Evolutionary conservation across 2,113 vertebrate genomes (phyloP).

Genomic region (Motacilla tschutschensis): DNA sequence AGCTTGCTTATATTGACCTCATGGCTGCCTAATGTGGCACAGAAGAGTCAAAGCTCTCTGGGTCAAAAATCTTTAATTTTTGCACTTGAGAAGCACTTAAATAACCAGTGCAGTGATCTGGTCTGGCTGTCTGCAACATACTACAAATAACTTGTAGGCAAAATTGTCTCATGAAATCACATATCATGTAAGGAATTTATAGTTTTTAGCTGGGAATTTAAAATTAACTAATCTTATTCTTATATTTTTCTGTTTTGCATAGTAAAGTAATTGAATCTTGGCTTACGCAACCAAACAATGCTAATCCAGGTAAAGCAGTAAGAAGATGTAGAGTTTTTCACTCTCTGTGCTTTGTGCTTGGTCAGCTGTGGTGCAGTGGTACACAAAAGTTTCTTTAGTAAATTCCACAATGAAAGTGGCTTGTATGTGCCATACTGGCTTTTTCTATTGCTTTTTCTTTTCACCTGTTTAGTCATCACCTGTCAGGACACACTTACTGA

Average conservation of each 20-base stretch:
- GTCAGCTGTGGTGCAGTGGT: background rate
- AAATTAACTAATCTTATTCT: background rate
- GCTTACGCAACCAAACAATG: background rate
- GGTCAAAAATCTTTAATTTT: background rate
- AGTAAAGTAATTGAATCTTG: background rate
- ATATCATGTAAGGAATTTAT: background rate
- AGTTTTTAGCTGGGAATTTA: background rate
- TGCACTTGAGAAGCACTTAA: background rate
- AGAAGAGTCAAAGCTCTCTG: background rate
- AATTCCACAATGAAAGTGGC: background rate
- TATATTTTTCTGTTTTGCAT: background rate
- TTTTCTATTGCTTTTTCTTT: background rate
- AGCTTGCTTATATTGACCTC: background rate
- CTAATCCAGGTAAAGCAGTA: background rate
- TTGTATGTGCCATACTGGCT: no score
- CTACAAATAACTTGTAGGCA: background rate
- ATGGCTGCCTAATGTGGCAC: background rate
- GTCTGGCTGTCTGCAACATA: background rate
- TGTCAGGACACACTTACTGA: background rate
- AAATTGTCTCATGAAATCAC: background rate
- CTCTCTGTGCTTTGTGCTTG: fast-evolving
- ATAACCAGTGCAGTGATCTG: background rate
- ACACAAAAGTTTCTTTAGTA: background rate
- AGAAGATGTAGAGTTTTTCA: background rate
- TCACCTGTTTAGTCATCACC: background rate